These are phyloP conservation scores for Euwallacea fornicatus DNA, from an alignment of 1,140 invertebrate species.

Conservation along the genomic window DNA sequence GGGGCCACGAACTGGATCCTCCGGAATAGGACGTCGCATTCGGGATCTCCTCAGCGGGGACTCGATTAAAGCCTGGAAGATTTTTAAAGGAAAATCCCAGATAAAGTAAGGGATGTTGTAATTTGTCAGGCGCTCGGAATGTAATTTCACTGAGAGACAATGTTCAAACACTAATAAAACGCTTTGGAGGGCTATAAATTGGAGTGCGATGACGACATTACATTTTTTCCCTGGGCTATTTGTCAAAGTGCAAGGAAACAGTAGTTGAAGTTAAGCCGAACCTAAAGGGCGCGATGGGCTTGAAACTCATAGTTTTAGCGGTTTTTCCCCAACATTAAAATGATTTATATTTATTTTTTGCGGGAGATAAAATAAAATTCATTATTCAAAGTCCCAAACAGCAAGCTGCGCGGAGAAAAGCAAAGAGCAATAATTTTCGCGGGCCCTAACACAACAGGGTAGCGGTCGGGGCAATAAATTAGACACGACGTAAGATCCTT, in stretches of 20 bases:
- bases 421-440: constrained; percentile 44
- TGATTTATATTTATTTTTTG: constrained; percentile 37
- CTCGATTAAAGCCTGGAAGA: constrained; percentile 28
- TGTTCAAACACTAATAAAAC: constrained; percentile 7
- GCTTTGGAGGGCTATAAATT: constrained; percentile 2
- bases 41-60: constrained; percentile 19
- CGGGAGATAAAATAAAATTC: constrained; percentile 46
- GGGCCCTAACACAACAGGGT: constrained; percentile 22
- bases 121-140: constrained; percentile 3
- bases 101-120: constrained; percentile 3
- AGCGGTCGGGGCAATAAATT: constrained; percentile 23
- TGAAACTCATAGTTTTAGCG: background rate
- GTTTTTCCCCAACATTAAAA: constrained; percentile 33
- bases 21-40: constrained; percentile 3
- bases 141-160: background rate
- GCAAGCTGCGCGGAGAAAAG: constrained; percentile 33
- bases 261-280: background rate
- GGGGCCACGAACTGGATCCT: constrained; percentile 31
- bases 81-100: constrained; percentile 18
- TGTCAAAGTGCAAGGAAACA: constrained; percentile 1
- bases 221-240: background rate
- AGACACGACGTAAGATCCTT: constrained; percentile 27
- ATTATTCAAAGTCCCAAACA: constrained; percentile 44
- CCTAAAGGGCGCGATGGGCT: background rate
- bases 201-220: background rate